Evolutionary conservation across 1,140 invertebrate genomes (phyloP).

Genomic region (Monochamus saltuarius): DNA sequence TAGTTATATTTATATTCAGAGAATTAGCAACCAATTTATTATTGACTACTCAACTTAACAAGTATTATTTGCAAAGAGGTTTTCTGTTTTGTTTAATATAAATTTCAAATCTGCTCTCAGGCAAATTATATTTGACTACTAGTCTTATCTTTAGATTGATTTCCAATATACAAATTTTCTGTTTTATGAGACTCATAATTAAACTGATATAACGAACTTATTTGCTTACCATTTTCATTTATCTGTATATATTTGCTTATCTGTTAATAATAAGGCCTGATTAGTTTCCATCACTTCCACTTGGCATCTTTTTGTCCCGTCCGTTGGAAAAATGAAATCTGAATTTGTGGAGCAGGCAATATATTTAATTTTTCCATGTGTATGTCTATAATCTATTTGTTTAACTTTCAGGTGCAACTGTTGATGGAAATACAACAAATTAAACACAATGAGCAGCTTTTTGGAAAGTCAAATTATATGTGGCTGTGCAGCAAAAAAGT

Average conservation of each 20-base stretch:
- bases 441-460: slow-evolving; percentile 35
- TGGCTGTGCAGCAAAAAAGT: slow-evolving; percentile 41
- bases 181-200: slow-evolving; percentile 11
- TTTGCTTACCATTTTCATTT: slow-evolving; percentile 18
- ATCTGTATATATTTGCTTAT: slow-evolving; percentile 17
- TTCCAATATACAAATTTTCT: too few relatives aligned
- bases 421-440: slow-evolving; percentile 43
- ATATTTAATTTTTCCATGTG: not conserved
- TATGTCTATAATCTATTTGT: not conserved
- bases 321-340: slow-evolving; percentile 27
- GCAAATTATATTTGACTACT: too few relatives aligned
- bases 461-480: slow-evolving; percentile 39
- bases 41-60: too few relatives aligned
- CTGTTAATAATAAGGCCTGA: slow-evolving; percentile 17
- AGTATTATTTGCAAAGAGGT: too few relatives aligned
- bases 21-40: too few relatives aligned
- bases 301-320: slow-evolving; percentile 2
- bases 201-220: slow-evolving; percentile 21
- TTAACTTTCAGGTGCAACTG: slow-evolving; percentile 35
- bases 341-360: slow-evolving; percentile 39
- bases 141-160: too few relatives aligned
- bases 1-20: too few relatives aligned
- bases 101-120: too few relatives aligned
- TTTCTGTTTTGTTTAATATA: too few relatives aligned
- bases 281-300: not conserved